phyloP scores from a whole-genome alignment of 2,113 vertebrate genomes.

The Toxotes jaculatrix region DNA sequence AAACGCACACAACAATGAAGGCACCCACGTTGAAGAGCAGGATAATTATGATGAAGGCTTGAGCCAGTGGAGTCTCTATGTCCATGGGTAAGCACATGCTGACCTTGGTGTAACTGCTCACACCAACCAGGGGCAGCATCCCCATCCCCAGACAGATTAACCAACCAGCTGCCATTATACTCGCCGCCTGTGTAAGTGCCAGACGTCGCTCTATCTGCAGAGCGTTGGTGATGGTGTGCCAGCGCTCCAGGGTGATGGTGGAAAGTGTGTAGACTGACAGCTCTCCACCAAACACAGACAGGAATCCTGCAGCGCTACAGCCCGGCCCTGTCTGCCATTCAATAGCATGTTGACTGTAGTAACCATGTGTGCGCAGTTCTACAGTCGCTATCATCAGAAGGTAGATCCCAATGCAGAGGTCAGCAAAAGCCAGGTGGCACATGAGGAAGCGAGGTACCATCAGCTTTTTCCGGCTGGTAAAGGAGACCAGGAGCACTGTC shows the following conservation, averaged over 20 bases:
- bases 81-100: constrained; percentile 97
- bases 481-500: constrained; percentile 90
- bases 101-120: constrained; percentile 95
- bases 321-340: constrained; percentile 95
- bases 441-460: constrained; percentile 94
- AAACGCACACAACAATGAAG: constrained; percentile 89
- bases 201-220: constrained; percentile 90
- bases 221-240: constrained; percentile 93
- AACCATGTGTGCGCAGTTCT: constrained; percentile 88
- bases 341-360: constrained; percentile 93
- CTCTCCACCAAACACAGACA: constrained; percentile 94
- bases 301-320: constrained; percentile 91
- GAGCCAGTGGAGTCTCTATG: constrained; percentile 86
- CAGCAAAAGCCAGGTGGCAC: constrained; percentile 94
- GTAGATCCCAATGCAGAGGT: constrained; percentile 95
- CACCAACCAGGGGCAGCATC: constrained; percentile 87
- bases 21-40: constrained; percentile 90
- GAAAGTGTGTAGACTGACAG: constrained; percentile 92
- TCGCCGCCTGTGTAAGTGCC: constrained; percentile 85
- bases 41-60: constrained; percentile 88
- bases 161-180: constrained; percentile 90
- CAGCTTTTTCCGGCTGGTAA: constrained; percentile 92
- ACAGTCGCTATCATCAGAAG: constrained; percentile 92
- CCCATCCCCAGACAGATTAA: constrained; percentile 88
- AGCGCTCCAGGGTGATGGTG: constrained; percentile 91